Evolutionary conservation across 2,797 vertebrate species (phyloP).

Genomic region (Sebastes flavidus): DNA sequence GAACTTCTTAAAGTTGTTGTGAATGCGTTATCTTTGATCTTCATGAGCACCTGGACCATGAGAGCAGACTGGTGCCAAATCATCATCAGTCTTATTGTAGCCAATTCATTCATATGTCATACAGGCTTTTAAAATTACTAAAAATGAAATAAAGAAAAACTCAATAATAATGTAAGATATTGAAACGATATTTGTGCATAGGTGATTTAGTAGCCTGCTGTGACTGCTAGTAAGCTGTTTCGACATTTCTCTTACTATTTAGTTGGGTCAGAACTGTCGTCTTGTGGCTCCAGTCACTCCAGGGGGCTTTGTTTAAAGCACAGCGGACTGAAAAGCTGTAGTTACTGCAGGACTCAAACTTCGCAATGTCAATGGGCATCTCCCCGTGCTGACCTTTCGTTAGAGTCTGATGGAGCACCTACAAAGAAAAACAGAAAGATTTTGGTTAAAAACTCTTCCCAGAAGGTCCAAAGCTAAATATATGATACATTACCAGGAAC

Average conservation of each 20-base stretch:
- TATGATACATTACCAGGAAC: neutral
- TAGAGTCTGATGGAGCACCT: neutral
- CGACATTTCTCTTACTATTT: conserved; percentile 50
- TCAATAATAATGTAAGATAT: neutral
- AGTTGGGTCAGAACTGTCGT: conserved; percentile 44
- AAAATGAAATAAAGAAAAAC: neutral
- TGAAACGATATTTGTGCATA: neutral
- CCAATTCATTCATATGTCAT: neutral
- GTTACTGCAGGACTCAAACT: conserved; percentile 58
- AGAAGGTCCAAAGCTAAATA: neutral
- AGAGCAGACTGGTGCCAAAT: neutral
- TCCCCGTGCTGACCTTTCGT: too few species aligned
- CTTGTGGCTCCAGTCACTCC: conserved; percentile 72
- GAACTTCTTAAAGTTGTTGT: neutral
- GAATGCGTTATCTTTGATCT: neutral
- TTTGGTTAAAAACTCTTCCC: neutral
- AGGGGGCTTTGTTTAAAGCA: conserved; percentile 26
- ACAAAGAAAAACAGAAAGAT: neutral
- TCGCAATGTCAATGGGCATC: accelerated
- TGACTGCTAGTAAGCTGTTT: neutral
- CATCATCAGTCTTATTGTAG: neutral
- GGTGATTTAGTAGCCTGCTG: neutral
- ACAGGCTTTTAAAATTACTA: neutral
- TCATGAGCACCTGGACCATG: neutral
- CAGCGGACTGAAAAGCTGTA: conserved; percentile 68